Evolutionary conservation across 1,140 invertebrate genomes (phyloP), one percentile per base, ranked within the genome.

Genomic region (Pachyrhynchus sulphureomaculatus): DNA sequence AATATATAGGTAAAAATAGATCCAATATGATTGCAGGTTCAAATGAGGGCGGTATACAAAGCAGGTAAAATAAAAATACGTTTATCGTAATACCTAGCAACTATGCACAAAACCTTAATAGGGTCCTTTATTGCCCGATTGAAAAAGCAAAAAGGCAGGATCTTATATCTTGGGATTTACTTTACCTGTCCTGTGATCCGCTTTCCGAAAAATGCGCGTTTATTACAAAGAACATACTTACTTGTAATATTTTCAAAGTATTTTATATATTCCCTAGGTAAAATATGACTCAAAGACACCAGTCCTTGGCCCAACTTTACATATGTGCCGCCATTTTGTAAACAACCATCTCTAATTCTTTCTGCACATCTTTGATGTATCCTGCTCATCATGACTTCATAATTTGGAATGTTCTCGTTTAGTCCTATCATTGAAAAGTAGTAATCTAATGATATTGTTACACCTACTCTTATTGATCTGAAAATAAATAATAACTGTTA

Each of bases 231-330:
- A n/a, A n/a, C n/a, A n/a, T n/a, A n/a, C n/a, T 52, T 54, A 61
- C 59, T 32, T 91, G 76, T 45, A 82, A 69, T 68, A 77, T 72
- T 54, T 78, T 79, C 26, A 92, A 75, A 3, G 83, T 88, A 6
- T 80, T n/a, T 72, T 3, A 84, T 78, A 74, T 90, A 92, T 75
- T 90, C 86, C 60, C 77, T 76, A 1, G 90, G 90, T 56, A 92
- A 71, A 58, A 92, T 84, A 72, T 92, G 89, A 74, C 91, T 90
- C 70, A 92, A 79, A 1, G 86, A 84, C 3, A 87, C 86, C 33
- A 92, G 77, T 4, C 88, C 89, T 73, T 92, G 89, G 1, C 89
- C 90, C 13, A 91, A 76, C 73, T 92, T 91, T 2, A 92, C 83
- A 72, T 91, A 92, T 1, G 91, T 74, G 0, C 89, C 89, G 34